Base-by-base conservation (phyloP, 2,888 invertebrate species). In the Tetramorium bicarinatum region DNA sequence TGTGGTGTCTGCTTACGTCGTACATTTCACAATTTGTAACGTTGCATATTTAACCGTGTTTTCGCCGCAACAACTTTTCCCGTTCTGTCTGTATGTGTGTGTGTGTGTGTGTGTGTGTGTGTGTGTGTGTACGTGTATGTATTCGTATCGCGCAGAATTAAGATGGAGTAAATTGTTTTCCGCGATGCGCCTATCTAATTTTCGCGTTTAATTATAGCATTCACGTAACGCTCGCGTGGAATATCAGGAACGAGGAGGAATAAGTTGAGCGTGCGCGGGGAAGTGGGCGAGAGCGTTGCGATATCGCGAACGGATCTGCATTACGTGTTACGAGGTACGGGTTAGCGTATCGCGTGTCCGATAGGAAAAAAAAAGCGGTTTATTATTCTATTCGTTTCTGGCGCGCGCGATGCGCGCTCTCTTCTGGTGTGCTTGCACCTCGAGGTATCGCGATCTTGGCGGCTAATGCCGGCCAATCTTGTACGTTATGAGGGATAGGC, bases 261-360 rank as follows among this genome's bases (percentile, higher is more conserved):
- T 85, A 84, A 82, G 64, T 77, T 54, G 49, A 62, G 47, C 61
- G 75, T 25, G 49, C 74, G 76, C 66, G 66, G 38, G 62, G 47
- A 44, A 52, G 34, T 21, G 62, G 41, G 21, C 44, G 38, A 15
- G 56, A 76, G 54, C 62, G 74, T 49, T 71, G 84, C 69, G 38
- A 77, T 83, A 79, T 85, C 80, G 76, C 76, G 41, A 82, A 34
- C 66, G 34, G 61, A 49, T 79, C 79, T 71, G 76, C 72, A 75
- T 89, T 89, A 85, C 88, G 84, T 88, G 86, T 89, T 71, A 56
- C 66, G 62, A 25, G 81, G 74, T 86, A 81, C 83, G 84, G 64
- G 61, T 74, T 38, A 49, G 85, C 64, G 83, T 91, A 91, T 90
- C 91, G 88, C 83, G 83, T 87, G 87, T 82, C 81, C 81, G 82